phyloP scores from a whole-genome alignment of 1,140 invertebrate species.

The Ostrea denselamellosa region DNA sequence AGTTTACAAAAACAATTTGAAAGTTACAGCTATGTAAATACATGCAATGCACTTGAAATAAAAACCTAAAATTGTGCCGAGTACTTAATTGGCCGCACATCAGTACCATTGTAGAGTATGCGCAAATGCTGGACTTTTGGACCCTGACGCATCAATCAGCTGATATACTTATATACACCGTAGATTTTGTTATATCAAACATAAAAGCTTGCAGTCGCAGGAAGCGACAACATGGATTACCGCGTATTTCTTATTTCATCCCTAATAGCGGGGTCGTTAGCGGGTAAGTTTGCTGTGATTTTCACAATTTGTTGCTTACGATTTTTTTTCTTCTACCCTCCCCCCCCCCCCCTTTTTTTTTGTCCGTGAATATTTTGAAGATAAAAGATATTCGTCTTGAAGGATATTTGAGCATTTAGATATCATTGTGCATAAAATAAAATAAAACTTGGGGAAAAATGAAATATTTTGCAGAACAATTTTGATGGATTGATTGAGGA shows the following conservation, averaged over 20 bases:
- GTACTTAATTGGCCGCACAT: not conserved
- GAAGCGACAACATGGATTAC: conserved; percentile 48
- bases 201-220: not conserved
- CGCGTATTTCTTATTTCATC: conserved; percentile 1
- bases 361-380: too few species aligned
- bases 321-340: not conserved
- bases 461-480: too few species aligned
- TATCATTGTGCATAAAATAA: not conserved
- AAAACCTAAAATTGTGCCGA: not conserved
- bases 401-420: not conserved
- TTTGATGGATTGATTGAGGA: too few species aligned
- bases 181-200: not conserved
- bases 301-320: too few species aligned
- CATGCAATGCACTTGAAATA: not conserved
- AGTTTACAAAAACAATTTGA: not conserved
- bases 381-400: not conserved
- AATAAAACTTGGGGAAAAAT: too few species aligned
- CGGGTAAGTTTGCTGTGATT: conserved; percentile 23
- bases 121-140: conserved; percentile 44
- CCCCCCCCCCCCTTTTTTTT: not conserved
- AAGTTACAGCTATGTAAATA: not conserved
- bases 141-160: conserved; percentile 43
- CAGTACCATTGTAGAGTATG: not conserved
- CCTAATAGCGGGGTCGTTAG: conserved; percentile 42
- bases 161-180: conserved; percentile 43